These are phyloP conservation scores for Lampris incognitus DNA, from an alignment of 2,113 vertebrate genomes.

Conservation along the genomic window DNA sequence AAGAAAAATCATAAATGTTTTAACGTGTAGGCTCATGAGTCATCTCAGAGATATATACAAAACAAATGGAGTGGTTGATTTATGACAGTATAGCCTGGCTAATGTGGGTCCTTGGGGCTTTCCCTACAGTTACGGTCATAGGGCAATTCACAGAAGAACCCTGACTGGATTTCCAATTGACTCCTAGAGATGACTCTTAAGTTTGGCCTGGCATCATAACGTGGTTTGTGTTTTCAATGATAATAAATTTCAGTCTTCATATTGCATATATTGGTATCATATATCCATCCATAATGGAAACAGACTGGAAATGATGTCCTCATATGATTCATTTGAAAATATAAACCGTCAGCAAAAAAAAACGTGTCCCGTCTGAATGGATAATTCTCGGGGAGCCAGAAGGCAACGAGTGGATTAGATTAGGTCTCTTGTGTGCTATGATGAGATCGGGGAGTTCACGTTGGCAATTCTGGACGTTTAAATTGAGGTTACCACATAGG, in stretches of 20 bases:
- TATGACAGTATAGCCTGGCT: conserved; percentile 32
- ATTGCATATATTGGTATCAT: not conserved
- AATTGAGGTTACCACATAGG: conserved; percentile 55
- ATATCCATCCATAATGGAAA: not conserved
- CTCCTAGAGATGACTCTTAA: conserved; percentile 27
- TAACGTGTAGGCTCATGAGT: conserved; percentile 63
- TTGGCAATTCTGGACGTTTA: conserved; percentile 47
- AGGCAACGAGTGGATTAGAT: not conserved
- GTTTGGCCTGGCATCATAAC: not conserved
- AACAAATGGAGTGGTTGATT: conserved; percentile 4
- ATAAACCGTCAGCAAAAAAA: not conserved
- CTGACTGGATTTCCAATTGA: conserved; percentile 32
- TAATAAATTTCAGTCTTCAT: conserved; percentile 11
- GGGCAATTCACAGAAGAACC: not conserved
- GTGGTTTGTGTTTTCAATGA: conserved; percentile 13
- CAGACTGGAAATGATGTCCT: conserved; percentile 1
- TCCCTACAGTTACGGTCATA: conserved; percentile 38
- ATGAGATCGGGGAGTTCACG: conserved; percentile 62
- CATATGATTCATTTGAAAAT: not conserved
- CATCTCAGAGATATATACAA: conserved; percentile 51
- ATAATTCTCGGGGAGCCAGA: conserved; percentile 23
- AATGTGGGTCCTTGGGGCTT: conserved; percentile 19
- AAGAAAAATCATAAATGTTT: conserved; percentile 66
- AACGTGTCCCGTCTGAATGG: not conserved
- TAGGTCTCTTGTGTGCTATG: not conserved